Percentiles rank a stretch among this genome's conserved stretches.
Evolutionary conservation across 2,797 vertebrate genomes (phyloP).

Genomic region (Leptodactylus fallax): DNA sequence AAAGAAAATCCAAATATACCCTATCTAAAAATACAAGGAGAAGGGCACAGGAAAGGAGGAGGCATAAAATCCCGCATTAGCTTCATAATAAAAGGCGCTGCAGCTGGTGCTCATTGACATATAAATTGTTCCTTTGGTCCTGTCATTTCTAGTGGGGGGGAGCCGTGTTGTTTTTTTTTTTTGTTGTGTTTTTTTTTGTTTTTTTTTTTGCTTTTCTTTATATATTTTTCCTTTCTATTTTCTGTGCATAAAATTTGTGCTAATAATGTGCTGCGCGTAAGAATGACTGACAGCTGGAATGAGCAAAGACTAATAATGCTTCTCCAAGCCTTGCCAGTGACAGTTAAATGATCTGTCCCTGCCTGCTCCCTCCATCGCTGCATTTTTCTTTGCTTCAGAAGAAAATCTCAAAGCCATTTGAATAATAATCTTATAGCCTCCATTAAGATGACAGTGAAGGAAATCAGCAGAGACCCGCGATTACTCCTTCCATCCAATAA

Average conservation of each 20-base stretch:
- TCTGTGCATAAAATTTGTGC: constrained; percentile 71
- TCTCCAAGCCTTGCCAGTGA: constrained; percentile 75
- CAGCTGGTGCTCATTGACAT: constrained; percentile 74
- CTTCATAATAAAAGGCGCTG: constrained; percentile 61
- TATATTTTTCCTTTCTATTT: constrained; percentile 56
- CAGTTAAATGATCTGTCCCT: constrained; percentile 77
- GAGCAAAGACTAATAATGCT: constrained; percentile 78
- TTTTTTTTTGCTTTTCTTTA: constrained; percentile 61
- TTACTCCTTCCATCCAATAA: constrained; percentile 85
- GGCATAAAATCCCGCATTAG: constrained; percentile 17
- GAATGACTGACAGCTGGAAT: constrained; percentile 80
- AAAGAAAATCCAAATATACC: constrained; percentile 53
- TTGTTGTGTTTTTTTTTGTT: background rate
- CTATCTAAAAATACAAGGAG: constrained; percentile 52
- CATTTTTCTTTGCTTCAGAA: constrained; percentile 72
- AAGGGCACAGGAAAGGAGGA: background rate
- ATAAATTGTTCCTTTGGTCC: constrained; percentile 74
- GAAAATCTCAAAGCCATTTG: constrained; percentile 75
- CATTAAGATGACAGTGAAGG: constrained; percentile 80
- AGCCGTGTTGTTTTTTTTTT: constrained; percentile 30
- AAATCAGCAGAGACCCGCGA: constrained; percentile 80
- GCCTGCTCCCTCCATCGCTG: constrained; percentile 63
- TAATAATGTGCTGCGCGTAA: constrained; percentile 75
- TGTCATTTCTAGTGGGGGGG: constrained; percentile 68
- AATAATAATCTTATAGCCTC: constrained; percentile 83